Evolutionary conservation across 2,797 vertebrate genomes (phyloP), one percentile per base, ranked within the genome.

Genomic region (Pangasius mekongensis): DNA sequence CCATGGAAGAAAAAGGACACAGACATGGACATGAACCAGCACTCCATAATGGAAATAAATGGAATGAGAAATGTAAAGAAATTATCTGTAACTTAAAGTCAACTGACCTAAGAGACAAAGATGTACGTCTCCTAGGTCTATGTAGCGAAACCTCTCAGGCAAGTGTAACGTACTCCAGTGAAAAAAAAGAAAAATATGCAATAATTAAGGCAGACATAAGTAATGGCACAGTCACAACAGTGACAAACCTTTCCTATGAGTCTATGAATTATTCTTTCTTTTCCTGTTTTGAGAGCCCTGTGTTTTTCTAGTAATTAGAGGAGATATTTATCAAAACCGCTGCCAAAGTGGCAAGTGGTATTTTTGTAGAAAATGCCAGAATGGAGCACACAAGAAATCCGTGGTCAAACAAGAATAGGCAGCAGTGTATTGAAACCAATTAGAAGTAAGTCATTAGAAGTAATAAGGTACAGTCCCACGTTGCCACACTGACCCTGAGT

Each of bases 261-360:
- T 33, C 52, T 77, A 67, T 87, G 87, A 90, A 91, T 92, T 91
- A 90, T 84, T 92, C 90, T 92, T 87, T 90, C 82, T 86, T 89
- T 93, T 93, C 92, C 92, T 94, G 90, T 91, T 93, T 90, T 91
- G 49, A 91, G 84, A 73, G 84, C 88, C 52, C 88, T 83, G 82
- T 91, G 89, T 89, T 92, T 91, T 90, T 78, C 16, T 86, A 54
- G 89, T 92, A 91, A 93, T 91, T 83, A 87, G 76, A 92, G 85
- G 69, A 84, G 58, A 85, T 77, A 89, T 90, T 91, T 91, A 90
- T 91, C 87, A 89, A 58, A 88, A 66, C 86, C 86, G 74, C 60
- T 91, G 91, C 87, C 91, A 77, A 92, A 87, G 56, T 69, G 27
- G 87, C 84, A 85, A 82, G 71, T 60, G 73, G 62, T 89, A 86